These are phyloP conservation scores for Dasypogon diadema DNA, from an alignment of 2,888 invertebrate genomes.

Conservation along the genomic window DNA sequence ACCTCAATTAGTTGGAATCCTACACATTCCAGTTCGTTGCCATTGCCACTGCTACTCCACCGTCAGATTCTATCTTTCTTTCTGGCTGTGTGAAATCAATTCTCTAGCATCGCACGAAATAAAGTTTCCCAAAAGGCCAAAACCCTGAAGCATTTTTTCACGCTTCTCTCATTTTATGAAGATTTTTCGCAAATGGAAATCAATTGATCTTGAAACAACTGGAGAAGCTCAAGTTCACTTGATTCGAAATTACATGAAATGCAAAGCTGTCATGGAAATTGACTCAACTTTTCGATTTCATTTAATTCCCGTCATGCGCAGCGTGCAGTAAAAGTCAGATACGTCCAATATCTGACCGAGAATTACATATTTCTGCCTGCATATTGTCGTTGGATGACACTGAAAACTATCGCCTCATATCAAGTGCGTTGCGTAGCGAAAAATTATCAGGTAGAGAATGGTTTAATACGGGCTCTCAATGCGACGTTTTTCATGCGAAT, in stretches of 20 bases:
- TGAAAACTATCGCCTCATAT: too few relatives aligned
- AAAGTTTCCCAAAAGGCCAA: neutral
- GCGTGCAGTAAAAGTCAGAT: neutral
- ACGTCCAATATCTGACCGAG: too few relatives aligned
- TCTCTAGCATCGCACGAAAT: neutral
- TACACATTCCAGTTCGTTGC: slow-evolving; percentile 20
- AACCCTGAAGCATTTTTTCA: neutral
- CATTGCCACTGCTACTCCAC: neutral
- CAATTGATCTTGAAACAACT: slow-evolving; percentile 21
- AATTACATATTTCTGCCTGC: too few relatives aligned
- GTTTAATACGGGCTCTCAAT: too few relatives aligned
- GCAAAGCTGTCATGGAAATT: neutral
- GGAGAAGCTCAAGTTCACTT: too few relatives aligned
- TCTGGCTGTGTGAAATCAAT: neutral
- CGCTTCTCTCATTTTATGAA: too few relatives aligned
- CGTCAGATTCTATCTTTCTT: neutral
- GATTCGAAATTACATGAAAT: too few relatives aligned
- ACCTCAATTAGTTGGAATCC: slow-evolving; percentile 28
- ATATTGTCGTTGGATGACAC: too few relatives aligned
- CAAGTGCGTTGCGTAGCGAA: too few relatives aligned
- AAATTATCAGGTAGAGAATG: too few relatives aligned
- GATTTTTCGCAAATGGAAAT: neutral
- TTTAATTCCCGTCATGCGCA: slow-evolving; percentile 1
- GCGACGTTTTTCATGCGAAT: too few relatives aligned
- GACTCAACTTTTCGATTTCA: slow-evolving; percentile 4